Evolutionary conservation across 2,888 invertebrate species (phyloP).

Genomic region (Trissolcus brochymenae): DNA sequence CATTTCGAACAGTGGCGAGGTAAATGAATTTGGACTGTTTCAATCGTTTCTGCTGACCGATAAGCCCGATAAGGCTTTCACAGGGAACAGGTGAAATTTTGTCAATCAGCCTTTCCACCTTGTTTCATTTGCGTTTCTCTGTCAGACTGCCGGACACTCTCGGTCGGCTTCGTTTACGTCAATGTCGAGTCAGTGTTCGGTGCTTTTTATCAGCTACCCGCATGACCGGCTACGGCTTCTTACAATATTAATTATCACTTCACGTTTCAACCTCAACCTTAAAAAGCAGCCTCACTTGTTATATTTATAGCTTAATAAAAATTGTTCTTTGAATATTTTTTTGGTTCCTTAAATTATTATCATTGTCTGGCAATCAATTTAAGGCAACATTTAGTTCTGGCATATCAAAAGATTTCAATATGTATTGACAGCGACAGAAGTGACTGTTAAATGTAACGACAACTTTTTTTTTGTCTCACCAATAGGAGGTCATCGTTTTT

Average conservation of each 20-base stretch:
- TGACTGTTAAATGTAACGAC: no score
- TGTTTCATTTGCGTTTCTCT: not conserved
- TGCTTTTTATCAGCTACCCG: conserved; percentile 33
- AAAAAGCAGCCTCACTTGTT: not conserved
- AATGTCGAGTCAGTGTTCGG: conserved; percentile 21
- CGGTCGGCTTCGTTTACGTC: conserved; percentile 12
- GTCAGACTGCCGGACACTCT: not conserved
- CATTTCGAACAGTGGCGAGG: conserved; percentile 38
- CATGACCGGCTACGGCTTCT: conserved; percentile 30
- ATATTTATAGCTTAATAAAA: not conserved
- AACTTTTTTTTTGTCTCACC: no score
- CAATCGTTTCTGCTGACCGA: conserved; percentile 17
- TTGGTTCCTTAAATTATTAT: no score
- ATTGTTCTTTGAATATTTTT: not conserved
- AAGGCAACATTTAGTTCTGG: no score
- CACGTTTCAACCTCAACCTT: not conserved
- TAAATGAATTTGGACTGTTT: conserved; percentile 35
- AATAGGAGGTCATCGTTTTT: conserved; percentile 42
- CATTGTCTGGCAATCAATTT: no score
- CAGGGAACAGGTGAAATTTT: conserved; percentile 35
- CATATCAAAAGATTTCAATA: no score
- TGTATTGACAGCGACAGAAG: no score
- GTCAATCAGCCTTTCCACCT: not conserved
- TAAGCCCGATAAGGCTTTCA: conserved; percentile 4
- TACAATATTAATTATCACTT: conserved; percentile 9